Evolutionary conservation across 2,797 vertebrate species (phyloP).

Genomic region (Poecile montanus): DNA sequence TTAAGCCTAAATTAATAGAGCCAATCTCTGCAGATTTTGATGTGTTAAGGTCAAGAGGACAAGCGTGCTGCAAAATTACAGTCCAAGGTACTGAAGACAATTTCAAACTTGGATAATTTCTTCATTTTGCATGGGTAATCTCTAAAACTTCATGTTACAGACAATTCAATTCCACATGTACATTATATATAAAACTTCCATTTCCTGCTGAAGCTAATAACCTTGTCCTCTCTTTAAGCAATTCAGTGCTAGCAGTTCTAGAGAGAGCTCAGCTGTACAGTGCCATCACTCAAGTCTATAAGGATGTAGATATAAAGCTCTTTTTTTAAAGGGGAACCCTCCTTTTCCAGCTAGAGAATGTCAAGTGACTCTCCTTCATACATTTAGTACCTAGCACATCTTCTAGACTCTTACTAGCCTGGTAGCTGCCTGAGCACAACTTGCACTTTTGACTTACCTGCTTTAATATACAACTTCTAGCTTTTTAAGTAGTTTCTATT

Average conservation of each 20-base stretch:
- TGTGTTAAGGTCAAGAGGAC: conserved; percentile 12
- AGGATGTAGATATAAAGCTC: conserved; percentile 23
- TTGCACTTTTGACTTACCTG: not conserved
- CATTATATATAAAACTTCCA: conserved; percentile 71
- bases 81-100: conserved; percentile 54
- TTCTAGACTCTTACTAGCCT: conserved; percentile 28
- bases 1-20: conserved; percentile 72
- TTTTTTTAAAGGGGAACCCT: conserved; percentile 15
- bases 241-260: conserved; percentile 53
- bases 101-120: conserved; percentile 73
- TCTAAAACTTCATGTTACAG: conserved; percentile 66
- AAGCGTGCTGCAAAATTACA: conserved; percentile 63
- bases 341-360: conserved; percentile 56
- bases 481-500: conserved; percentile 30
- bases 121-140: conserved; percentile 71
- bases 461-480: conserved; percentile 40
- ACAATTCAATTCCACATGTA: conserved; percentile 73
- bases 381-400: not conserved
- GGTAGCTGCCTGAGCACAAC: not conserved
- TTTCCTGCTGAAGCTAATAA: conserved; percentile 72
- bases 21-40: conserved; percentile 52
- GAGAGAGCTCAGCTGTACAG: conserved; percentile 12
- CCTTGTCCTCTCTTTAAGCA: conserved; percentile 58
- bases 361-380: conserved; percentile 57
- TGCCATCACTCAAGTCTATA: not conserved